Evolutionary conservation across 2,113 vertebrate species (phyloP).

Genomic region (Laticauda colubrina): DNA sequence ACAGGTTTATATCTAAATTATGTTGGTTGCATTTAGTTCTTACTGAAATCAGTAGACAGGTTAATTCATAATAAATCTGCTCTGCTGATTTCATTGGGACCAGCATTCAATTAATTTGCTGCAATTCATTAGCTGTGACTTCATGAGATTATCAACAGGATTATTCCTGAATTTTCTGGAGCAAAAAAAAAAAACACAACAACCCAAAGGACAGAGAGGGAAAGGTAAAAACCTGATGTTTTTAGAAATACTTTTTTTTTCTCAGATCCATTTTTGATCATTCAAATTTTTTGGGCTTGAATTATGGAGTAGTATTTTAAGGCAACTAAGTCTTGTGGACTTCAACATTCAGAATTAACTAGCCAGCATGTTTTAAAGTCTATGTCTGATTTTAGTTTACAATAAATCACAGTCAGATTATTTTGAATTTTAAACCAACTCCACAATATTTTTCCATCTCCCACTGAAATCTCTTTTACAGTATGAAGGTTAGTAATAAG

Average conservation of each 20-base stretch:
- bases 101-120: not conserved
- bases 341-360: too few species aligned
- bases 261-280: not conserved
- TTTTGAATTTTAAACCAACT: not conserved
- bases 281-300: not conserved
- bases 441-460: not conserved
- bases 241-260: not conserved
- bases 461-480: not conserved
- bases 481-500: not conserved
- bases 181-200: not conserved
- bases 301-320: not conserved
- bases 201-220: not conserved
- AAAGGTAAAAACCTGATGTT: not conserved
- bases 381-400: not conserved
- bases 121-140: not conserved
- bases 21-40: not conserved
- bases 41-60: not conserved
- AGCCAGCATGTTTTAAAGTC: not conserved
- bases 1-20: not conserved
- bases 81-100: not conserved
- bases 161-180: not conserved
- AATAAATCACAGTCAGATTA: not conserved
- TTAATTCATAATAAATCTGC: not conserved
- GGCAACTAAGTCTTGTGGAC: not conserved
- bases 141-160: not conserved